These are phyloP conservation scores for Eupithecia exiguata DNA, from an alignment of 2,888 invertebrate genomes.

Conservation along the genomic window DNA sequence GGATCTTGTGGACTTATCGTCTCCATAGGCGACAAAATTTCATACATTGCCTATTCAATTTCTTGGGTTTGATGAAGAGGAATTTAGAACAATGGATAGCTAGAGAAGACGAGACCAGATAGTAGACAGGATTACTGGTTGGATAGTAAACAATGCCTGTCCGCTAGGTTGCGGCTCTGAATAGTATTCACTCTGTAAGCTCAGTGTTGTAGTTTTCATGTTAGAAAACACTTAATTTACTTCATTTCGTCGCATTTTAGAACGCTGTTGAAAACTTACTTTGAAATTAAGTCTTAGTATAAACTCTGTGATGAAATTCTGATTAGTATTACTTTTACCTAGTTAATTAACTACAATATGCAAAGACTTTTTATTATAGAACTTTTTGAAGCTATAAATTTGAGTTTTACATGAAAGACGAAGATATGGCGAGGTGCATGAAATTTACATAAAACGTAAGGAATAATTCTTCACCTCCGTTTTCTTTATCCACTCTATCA, in stretches of 20 bases:
- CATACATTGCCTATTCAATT: neutral
- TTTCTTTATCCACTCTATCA: neutral
- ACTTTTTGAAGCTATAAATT: neutral
- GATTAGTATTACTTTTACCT: slow-evolving; percentile 5
- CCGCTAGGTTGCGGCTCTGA: neutral
- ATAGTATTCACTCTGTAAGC: neutral
- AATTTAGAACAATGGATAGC: neutral
- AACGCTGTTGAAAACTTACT: neutral
- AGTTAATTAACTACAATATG: slow-evolving; percentile 8
- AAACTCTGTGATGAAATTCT: neutral
- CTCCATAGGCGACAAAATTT: neutral
- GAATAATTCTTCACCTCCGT: neutral
- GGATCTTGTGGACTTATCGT: neutral
- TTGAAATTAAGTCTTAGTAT: slow-evolving; percentile 3
- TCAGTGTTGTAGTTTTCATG: neutral
- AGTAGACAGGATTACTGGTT: neutral
- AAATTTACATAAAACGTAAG: neutral
- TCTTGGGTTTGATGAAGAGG: neutral
- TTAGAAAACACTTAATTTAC: slow-evolving; percentile 2
- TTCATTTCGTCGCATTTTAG: slow-evolving; percentile 3
- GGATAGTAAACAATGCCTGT: neutral
- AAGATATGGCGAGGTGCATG: neutral
- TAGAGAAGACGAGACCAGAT: neutral
- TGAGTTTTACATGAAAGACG: neutral
- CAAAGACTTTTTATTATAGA: slow-evolving; percentile 6